Percentiles rank a stretch among this genome's conserved stretches.
phyloP scores from a whole-genome alignment of 2,797 vertebrate genomes.

The Ambastaia sidthimunki region DNA sequence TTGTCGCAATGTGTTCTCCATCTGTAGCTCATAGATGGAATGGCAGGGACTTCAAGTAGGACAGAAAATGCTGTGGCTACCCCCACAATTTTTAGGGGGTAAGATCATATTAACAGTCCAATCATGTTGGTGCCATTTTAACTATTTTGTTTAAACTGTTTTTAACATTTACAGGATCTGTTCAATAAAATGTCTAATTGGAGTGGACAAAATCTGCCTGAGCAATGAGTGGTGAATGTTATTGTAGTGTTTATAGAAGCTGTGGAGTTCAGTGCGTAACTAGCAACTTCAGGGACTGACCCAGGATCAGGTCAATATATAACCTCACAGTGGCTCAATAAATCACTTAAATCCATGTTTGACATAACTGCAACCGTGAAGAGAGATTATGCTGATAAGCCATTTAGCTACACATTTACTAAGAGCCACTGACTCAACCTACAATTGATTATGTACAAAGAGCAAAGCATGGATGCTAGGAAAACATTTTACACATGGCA shows the following conservation, averaged over 20 bases:
- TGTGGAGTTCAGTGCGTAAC: conserved; percentile 32
- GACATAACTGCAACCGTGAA: conserved; percentile 44
- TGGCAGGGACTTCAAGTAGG: conserved; percentile 7
- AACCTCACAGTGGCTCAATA: conserved; percentile 53
- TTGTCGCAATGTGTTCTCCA: neutral
- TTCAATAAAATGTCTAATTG: conserved; percentile 13
- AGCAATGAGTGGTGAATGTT: conserved; percentile 12
- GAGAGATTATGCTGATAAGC: conserved; percentile 58
- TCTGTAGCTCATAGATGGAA: conserved; percentile 12
- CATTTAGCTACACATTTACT: conserved; percentile 54
- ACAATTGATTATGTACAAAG: conserved; percentile 48
- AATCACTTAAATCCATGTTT: conserved; percentile 60
- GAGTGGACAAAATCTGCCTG: conserved; percentile 3
- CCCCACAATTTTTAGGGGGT: conserved; percentile 11
- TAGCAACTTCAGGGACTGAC: conserved; percentile 37
- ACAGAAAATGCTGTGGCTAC: conserved; percentile 25
- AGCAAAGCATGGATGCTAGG: conserved; percentile 36
- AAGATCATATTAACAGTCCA: conserved; percentile 39
- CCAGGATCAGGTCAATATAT: conserved; percentile 45
- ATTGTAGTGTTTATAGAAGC: conserved; percentile 31
- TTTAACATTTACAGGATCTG: conserved; percentile 5
- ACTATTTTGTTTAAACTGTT: conserved; percentile 21
- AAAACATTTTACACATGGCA: conserved; percentile 9
- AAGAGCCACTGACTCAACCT: conserved; percentile 41
- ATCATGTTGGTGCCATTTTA: conserved; percentile 8